Evolutionary conservation across 2,113 vertebrate species (phyloP), one percentile per base, ranked within the genome.

Genomic region (Lampris megalopsis): DNA sequence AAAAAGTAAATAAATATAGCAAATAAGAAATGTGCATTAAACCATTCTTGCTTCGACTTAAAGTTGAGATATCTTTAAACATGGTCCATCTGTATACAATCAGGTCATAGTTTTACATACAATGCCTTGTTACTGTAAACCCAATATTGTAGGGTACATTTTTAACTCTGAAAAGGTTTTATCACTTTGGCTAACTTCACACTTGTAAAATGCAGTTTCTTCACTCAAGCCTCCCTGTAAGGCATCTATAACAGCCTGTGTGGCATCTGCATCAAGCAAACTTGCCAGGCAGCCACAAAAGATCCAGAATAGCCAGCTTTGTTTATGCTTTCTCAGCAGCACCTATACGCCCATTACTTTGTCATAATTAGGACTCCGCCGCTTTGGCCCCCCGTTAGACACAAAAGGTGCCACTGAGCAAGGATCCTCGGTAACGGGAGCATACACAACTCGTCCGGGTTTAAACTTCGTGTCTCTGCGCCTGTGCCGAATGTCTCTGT

Each of bases 401-500:
- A 77, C 75, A 79, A 58, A 79, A 72, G 77, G 85, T 89, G 81
- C 88, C 84, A 84, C 71, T 67, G 64, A 54, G 38, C 38, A n/a
- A 63, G 74, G 73, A 85, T 70, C 73, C 84, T 79, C 85, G 75
- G 82, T 85, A 86, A 85, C 63, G 1, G n/a, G 79, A 73, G 68
- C 63, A 5, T 63, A 77, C 57, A 79, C 85, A 88, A 78, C 77
- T 62, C 52, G 9, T 56, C 52, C 86, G 68, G 86, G 85, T 88
- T 71, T 68, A 71, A 80, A 86, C 84, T 66, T 5, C 65, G 38
- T 74, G 88, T 81, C 80, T 50, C 73, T 0, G 75, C 73, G 81
- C 81, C 58, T 68, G 37, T 59, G 75, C 78, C 88, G 82, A 86
- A 84, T 78, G 67, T 35, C 49, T 81, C 77, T 87, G 71, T 91